Evolutionary conservation across 2,797 vertebrate species (phyloP), one percentile per base, ranked within the genome.

Genomic region (Pristis pectinata): DNA sequence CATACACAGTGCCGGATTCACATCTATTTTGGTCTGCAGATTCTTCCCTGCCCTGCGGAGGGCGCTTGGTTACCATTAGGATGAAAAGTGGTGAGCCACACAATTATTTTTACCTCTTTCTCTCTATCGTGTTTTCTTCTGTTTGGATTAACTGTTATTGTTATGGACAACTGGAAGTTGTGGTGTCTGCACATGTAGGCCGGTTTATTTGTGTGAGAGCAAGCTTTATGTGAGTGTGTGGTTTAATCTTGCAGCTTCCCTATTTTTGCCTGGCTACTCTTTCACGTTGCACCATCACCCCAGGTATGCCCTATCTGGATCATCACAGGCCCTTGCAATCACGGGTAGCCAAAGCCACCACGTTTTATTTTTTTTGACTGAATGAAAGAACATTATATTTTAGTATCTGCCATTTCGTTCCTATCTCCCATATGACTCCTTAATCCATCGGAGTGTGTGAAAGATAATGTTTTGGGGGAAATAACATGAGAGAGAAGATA

Each of bases 401-500:
- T 98, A 98, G 98, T 98, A 98, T 99, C 98, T 99, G 98, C 99
- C 98, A 99, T 99, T 99, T 99, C 97, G 97, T 98, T 98, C 98
- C 98, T 99, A 99, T 99, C 99, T 99, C 98, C 98, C 98, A 98
- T 98, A 99, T 99, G 99, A 99, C 99, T 99, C 99, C 98, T 99
- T 99, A 99, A 99, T 99, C 99, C 99, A 99, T 99, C 99, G 99
- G 98, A 99, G 99, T 99, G 99, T 99, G 99, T 98, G 98, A 98
- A 98, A 99, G 99, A 99, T 99, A 99, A 99, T 99, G 99, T 99
- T 99, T 99, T 99, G 98, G 99, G 98, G 98, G 97, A 99, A 99
- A 99, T 99, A 99, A 99, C 99, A 99, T 99, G 99, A 99, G 99
- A 99, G 98, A 99, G 98, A 98, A 98, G 99, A 99, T 99, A 99